A percentile compares a stretch with the other conserved stretches of the same genome.
These are phyloP conservation scores for Neomonachus schauinslandi DNA, from an alignment of 2,113 vertebrate species.

Conservation along the genomic window DNA sequence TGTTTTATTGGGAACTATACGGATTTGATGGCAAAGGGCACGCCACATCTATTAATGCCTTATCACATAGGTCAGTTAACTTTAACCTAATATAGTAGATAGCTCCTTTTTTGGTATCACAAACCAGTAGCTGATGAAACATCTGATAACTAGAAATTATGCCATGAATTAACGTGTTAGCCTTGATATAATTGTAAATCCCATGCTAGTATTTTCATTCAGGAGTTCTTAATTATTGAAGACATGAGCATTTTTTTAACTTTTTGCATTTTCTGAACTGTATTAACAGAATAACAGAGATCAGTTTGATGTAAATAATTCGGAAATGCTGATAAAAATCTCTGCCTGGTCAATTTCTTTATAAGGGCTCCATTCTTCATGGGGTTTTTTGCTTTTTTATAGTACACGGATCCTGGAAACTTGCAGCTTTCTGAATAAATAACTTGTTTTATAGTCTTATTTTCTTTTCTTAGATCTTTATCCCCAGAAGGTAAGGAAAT, in stretches of 20 bases:
- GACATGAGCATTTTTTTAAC: background rate
- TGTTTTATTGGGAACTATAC: background rate
- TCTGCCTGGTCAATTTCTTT: background rate
- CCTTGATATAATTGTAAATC: background rate
- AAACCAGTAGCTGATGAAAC: background rate
- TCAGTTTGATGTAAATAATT: slow-evolving; percentile 39
- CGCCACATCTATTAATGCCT: background rate
- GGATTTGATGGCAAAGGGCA: background rate
- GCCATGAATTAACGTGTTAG: background rate
- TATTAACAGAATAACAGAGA: background rate
- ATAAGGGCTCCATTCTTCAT: background rate
- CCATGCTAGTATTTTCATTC: background rate
- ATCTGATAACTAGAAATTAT: background rate
- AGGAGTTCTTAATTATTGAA: background rate
- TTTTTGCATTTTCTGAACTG: background rate
- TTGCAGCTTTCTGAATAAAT: slow-evolving; percentile 43
- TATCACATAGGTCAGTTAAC: background rate
- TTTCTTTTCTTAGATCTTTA: slow-evolving; percentile 36
- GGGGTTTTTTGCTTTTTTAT: background rate
- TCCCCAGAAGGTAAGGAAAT: slow-evolving; percentile 41
- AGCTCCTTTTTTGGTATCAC: background rate
- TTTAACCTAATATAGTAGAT: slow-evolving; percentile 1
- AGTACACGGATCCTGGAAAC: background rate
- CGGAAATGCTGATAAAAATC: slow-evolving; percentile 31
- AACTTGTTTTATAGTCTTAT: slow-evolving; percentile 11